Evolutionary conservation across 2,113 vertebrate species (phyloP).

Genomic region (Thamnophis sirtalis): DNA sequence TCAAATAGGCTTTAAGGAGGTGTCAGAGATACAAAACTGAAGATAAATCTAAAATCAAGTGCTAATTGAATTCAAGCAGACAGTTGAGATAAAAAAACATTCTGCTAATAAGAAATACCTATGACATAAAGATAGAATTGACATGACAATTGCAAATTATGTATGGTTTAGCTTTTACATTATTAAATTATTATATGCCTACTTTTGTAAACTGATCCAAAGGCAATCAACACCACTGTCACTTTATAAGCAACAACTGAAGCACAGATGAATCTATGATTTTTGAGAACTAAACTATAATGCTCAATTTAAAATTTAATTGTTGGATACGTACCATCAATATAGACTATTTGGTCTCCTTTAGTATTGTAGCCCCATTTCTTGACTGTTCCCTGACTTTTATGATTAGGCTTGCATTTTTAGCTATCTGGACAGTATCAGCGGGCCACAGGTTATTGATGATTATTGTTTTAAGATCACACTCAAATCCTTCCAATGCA

Average conservation of each 20-base stretch:
- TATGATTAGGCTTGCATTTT: no score
- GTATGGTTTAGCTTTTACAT: neutral
- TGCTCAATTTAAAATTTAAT: neutral
- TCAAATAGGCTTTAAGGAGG: slow-evolving; percentile 40
- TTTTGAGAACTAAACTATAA: neutral
- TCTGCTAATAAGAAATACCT: slow-evolving; percentile 17
- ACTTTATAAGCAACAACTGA: neutral
- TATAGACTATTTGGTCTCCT: no score
- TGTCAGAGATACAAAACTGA: slow-evolving; percentile 43
- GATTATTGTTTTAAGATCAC: no score
- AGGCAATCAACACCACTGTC: neutral
- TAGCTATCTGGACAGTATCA: no score
- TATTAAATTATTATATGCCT: slow-evolving; percentile 9
- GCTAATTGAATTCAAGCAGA: slow-evolving; percentile 50
- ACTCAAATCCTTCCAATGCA: no score
- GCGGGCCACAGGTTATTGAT: no score
- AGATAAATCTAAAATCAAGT: slow-evolving; percentile 27
- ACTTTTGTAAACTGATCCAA: slow-evolving; percentile 15
- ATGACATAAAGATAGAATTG: slow-evolving; percentile 14
- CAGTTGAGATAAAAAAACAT: slow-evolving; percentile 13
- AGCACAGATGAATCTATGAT: neutral
- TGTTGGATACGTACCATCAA: neutral
- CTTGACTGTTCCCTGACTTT: no score
- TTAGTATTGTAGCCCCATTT: no score
- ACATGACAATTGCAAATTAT: neutral